Evolutionary conservation across 2,797 vertebrate genomes (phyloP).

Genomic region (Acipenser ruthenus): DNA sequence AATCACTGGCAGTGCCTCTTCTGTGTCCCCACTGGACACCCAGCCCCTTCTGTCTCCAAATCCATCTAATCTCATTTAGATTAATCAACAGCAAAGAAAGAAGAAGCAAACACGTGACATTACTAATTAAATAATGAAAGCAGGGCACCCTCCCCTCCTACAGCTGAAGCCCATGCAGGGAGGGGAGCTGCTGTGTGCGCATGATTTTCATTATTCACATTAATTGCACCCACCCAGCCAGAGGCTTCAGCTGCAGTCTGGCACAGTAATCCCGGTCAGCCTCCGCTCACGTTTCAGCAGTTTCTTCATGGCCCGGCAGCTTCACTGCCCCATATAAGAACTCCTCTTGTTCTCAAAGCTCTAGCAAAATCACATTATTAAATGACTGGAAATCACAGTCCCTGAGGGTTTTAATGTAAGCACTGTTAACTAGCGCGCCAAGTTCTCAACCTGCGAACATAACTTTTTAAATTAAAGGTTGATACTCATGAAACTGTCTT

Average conservation of each 20-base stretch:
- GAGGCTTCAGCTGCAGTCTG: constrained; percentile 30
- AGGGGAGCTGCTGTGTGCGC: neutral
- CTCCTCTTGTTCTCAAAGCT: no score
- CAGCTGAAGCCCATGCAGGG: neutral
- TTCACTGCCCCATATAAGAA: constrained; percentile 22
- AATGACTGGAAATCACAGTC: no score
- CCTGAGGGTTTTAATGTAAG: no score
- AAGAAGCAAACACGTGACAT: constrained; percentile 43
- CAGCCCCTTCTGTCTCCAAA: constrained; percentile 26
- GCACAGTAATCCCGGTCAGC: constrained; percentile 55
- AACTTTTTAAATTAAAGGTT: no score
- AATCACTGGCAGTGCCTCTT: no score
- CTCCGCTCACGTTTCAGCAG: constrained; percentile 53
- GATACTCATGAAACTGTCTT: no score
- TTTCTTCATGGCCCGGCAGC: constrained; percentile 13
- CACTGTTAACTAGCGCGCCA: no score
- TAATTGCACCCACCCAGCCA: constrained; percentile 5
- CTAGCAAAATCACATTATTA: no score
- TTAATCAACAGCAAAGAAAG: constrained; percentile 42
- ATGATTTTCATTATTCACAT: constrained; percentile 28
- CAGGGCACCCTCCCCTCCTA: constrained; percentile 24
- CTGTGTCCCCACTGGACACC: constrained; percentile 11
- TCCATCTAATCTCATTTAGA: constrained; percentile 56
- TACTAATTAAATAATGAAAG: constrained; percentile 34
- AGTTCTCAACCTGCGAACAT: no score